These are phyloP conservation scores for Nemapogon koenigi DNA, from an alignment of 2,888 invertebrate species.

Conservation along the genomic window DNA sequence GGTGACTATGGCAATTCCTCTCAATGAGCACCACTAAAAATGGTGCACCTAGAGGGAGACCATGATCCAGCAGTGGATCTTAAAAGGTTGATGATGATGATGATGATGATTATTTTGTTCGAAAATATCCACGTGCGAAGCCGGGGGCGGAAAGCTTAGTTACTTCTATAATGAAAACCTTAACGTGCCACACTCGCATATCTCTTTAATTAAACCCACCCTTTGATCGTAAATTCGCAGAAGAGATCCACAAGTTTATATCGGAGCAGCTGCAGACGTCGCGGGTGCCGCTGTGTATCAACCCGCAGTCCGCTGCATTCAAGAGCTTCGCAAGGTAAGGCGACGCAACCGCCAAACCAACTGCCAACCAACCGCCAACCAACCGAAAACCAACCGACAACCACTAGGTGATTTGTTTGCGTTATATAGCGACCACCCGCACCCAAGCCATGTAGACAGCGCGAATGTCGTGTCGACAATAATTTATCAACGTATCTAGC, in stretches of 20 bases:
- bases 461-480: conserved; percentile 5
- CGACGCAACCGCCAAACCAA: conserved; percentile 23
- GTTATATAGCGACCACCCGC: conserved; percentile 35
- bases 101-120: too few species aligned
- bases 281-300: conserved; percentile 98
- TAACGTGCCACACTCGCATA: too few species aligned
- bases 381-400: conserved; percentile 23
- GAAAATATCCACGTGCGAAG: too few species aligned
- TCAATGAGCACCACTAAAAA: too few species aligned
- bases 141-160: too few species aligned
- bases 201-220: too few species aligned
- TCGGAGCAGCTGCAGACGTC: conserved; percentile 95
- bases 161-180: too few species aligned
- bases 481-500: background rate
- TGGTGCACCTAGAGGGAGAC: too few species aligned
- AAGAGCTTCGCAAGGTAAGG: conserved; percentile 99
- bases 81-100: too few species aligned
- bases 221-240: conserved; percentile 73
- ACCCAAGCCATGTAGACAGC: conserved; percentile 1
- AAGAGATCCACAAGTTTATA: conserved; percentile 99
- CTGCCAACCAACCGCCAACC: conserved; percentile 25
- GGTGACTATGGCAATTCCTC: too few species aligned
- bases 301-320: conserved; percentile 99
- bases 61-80: too few species aligned
- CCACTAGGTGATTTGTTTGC: conserved; percentile 65